Conservation (phyloP, 2,888 invertebrate species). For the Leptinotarsa rubiginosa region DNA sequence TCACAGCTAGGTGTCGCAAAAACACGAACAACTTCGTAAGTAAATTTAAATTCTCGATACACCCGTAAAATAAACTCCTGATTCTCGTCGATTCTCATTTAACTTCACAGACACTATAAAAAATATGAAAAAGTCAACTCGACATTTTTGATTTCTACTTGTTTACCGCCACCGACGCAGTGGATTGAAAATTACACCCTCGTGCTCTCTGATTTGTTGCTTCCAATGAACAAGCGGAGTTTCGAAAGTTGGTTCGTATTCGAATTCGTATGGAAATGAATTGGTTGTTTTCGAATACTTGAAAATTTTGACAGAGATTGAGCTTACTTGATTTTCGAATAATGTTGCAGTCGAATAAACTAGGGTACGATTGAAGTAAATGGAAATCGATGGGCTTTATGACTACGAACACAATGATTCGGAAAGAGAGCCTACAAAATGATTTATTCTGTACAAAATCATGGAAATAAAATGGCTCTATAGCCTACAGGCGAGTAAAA, state of each 20-base stretch:
- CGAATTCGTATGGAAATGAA: neutral
- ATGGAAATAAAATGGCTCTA: too few species aligned
- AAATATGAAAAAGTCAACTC: neutral
- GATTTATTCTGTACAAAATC: too few species aligned
- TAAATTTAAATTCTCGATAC: conserved; percentile 41
- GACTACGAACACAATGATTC: too few species aligned
- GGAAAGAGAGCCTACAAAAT: too few species aligned
- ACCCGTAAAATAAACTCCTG: conserved; percentile 37
- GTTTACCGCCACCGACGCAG: conserved; percentile 32
- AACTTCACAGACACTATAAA: conserved; percentile 38
- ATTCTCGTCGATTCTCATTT: conserved; percentile 42
- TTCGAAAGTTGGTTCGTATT: neutral
- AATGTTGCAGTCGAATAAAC: neutral
- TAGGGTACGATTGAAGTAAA: neutral
- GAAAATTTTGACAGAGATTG: neutral
- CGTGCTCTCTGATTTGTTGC: conserved; percentile 29
- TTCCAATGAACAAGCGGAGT: conserved; percentile 1
- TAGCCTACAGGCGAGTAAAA: too few species aligned
- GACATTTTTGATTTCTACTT: conserved; percentile 34
- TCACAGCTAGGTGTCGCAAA: conserved; percentile 35
- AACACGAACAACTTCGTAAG: conserved; percentile 27
- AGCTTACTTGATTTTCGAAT: neutral
- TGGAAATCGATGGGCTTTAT: too few species aligned
- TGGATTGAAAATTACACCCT: conserved; percentile 31
- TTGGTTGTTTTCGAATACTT: neutral